Conservation (phyloP, 2,113 vertebrate genomes). For the Cynoglossus semilaevis region DNA sequence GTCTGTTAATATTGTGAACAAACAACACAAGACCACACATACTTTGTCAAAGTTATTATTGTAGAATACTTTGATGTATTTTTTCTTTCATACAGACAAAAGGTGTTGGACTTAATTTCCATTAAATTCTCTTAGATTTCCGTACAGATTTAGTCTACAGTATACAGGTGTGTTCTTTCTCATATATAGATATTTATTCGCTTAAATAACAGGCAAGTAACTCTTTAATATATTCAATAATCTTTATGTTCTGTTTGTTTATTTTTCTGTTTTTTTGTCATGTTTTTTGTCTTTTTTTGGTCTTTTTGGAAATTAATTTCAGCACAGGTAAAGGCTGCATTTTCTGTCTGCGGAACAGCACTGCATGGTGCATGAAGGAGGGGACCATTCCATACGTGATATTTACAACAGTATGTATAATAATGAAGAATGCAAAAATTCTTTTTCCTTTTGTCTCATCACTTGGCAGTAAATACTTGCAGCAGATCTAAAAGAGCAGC, state of each 20-base stretch:
- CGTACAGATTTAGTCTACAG: conserved; percentile 83
- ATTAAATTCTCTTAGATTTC: conserved; percentile 81
- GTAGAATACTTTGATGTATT: conserved; percentile 83
- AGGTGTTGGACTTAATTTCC: conserved; percentile 82
- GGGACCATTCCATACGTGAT: conserved; percentile 49
- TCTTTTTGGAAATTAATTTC: conserved; percentile 63
- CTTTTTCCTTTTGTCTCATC: conserved; percentile 5
- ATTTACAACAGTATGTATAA: conserved; percentile 69
- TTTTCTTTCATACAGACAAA: conserved; percentile 84
- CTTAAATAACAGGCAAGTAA: conserved; percentile 84
- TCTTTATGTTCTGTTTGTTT: conserved; percentile 64
- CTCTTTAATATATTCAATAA: conserved; percentile 83
- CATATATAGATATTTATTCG: conserved; percentile 81
- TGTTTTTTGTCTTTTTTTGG: conserved; percentile 52
- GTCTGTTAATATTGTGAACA: too few species aligned
- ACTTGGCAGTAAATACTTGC: conserved; percentile 61
- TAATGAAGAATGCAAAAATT: conserved; percentile 58
- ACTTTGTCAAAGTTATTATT: conserved; percentile 86
- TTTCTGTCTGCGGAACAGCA: conserved; percentile 70
- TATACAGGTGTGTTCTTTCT: conserved; percentile 83
- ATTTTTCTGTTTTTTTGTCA: conserved; percentile 31
- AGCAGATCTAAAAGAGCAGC: conserved; percentile 71
- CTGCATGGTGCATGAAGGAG: conserved; percentile 58
- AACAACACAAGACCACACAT: conserved; percentile 74
- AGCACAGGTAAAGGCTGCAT: conserved; percentile 73